Evolutionary conservation across 2,888 invertebrate genomes (phyloP).

Genomic region (Drosophila borealis): DNA sequence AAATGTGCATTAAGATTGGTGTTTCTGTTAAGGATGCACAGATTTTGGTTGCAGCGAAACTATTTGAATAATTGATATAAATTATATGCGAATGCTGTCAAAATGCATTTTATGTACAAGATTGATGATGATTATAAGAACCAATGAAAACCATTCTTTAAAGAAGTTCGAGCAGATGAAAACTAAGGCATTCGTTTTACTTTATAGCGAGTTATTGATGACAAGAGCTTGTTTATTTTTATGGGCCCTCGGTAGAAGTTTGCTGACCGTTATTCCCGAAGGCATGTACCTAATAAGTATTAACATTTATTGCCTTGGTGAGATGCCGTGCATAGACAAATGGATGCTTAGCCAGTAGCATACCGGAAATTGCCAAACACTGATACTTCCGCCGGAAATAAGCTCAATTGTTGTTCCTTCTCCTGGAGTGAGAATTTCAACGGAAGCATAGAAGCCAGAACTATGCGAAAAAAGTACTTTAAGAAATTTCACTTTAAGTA

Average conservation of each 20-base stretch:
- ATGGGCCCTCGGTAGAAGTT: slow-evolving; percentile 4
- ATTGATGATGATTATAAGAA: slow-evolving; percentile 63
- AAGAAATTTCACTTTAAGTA: slow-evolving; percentile 9
- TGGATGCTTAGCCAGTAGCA: slow-evolving; percentile 37
- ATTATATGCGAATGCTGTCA: slow-evolving; percentile 74
- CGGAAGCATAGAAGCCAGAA: slow-evolving; percentile 1
- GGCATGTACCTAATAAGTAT: slow-evolving; percentile 76
- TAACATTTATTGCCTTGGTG: slow-evolving; percentile 75
- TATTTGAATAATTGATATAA: slow-evolving; percentile 78
- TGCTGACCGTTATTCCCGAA: slow-evolving; percentile 36
- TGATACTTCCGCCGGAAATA: slow-evolving; percentile 80
- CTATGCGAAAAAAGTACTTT: slow-evolving; percentile 21
- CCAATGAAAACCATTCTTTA: slow-evolving; percentile 45
- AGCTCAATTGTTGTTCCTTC: slow-evolving; percentile 68
- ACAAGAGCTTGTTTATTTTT: slow-evolving; percentile 2
- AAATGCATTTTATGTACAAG: slow-evolving; percentile 61
- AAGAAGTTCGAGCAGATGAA: neutral
- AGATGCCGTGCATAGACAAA: slow-evolving; percentile 50
- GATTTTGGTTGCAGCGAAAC: slow-evolving; percentile 31
- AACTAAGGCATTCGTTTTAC: slow-evolving; percentile 43
- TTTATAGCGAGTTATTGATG: slow-evolving; percentile 60
- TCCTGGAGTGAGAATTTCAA: slow-evolving; percentile 21
- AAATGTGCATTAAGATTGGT: slow-evolving; percentile 23
- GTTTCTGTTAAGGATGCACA: slow-evolving; percentile 4
- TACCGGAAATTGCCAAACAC: slow-evolving; percentile 78